Conservation (phyloP, 1,140 invertebrate genomes). For the Sminthurinus signatus region DNA sequence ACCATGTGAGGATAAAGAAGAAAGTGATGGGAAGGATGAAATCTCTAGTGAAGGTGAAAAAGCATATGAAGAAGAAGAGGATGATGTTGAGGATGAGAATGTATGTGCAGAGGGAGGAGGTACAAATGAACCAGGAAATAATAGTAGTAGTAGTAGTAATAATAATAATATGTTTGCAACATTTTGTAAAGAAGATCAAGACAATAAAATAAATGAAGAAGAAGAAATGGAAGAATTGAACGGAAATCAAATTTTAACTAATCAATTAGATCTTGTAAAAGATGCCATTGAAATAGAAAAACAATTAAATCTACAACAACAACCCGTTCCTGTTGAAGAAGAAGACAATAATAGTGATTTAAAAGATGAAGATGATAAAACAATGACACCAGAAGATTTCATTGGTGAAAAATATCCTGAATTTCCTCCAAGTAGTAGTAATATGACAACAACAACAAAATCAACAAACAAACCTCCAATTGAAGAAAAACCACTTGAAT, state of each 20-base stretch:
- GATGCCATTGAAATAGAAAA: not conserved
- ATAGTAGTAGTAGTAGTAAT: not conserved
- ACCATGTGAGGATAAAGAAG: not conserved
- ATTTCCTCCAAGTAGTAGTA: no score
- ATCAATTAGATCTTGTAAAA: not conserved
- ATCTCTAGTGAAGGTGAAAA: conserved; percentile 5
- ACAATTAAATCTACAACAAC: not conserved
- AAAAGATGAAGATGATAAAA: not conserved
- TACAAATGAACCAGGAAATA: not conserved
- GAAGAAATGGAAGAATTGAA: not conserved
- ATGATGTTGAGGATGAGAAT: not conserved
- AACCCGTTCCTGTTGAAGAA: no score
- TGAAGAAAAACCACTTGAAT: not conserved
- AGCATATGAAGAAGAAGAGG: conserved; percentile 12
- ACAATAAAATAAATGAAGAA: not conserved
- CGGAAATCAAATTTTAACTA: not conserved
- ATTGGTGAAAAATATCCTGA: not conserved
- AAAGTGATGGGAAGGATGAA: not conserved
- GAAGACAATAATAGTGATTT: not conserved
- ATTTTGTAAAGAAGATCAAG: not conserved
- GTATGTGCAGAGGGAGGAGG: not conserved
- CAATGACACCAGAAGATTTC: conserved; percentile 3
- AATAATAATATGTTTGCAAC: no score
- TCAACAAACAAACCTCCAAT: not conserved
- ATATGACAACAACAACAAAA: not conserved